Base-by-base conservation (phyloP, 2,888 invertebrate genomes). In the Pristionchus arcanus region DNA sequence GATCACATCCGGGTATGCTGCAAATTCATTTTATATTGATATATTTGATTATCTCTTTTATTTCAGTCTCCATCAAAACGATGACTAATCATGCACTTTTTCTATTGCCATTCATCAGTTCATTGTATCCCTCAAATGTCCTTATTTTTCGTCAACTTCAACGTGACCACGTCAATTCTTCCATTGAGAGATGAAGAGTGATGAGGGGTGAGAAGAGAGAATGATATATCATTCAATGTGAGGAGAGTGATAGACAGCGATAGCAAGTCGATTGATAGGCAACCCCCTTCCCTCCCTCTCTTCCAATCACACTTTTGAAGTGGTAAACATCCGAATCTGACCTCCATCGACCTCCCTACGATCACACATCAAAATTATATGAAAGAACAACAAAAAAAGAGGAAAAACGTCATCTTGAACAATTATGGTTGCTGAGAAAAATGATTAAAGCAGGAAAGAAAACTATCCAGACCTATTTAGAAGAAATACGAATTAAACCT, bases 1-100 rank as follows among this genome's bases (percentile, higher is more conserved):
- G 95, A 97, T 97, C 9, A 99, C 97, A 95, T 99, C 99, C 0
- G 99, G 99, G 95, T 97, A 97, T 0, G 98, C 99, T 98, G 94
- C 37, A 94, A 91, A 16, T 68, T 68, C 9, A 28, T 31, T 77
- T 16, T 2, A 21, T 16, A 77, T 31, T 42, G 15, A 42, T n/a
- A 16, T 59, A 15, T 53, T 11, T 59, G 19, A 59, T 59, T 59
- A 59, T 59, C 59, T 63, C 63, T 68, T 74, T 74, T 4, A 19
- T 34, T 31, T 37, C 42, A 7, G 42, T 49, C 42, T 7, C 42
- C 13, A 49, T 49, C 42, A 49, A 7, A 3, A 49, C 13, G 42
- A 49, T 49, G 42, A 49, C 13, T 49, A 1, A 13, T 49, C 42
- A 11, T 49, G 42, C 42, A 49, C 42, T 9, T 11, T 13, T 13